Evolutionary conservation across 2,113 vertebrate species (phyloP).

Genomic region (Fregetta grallaria): DNA sequence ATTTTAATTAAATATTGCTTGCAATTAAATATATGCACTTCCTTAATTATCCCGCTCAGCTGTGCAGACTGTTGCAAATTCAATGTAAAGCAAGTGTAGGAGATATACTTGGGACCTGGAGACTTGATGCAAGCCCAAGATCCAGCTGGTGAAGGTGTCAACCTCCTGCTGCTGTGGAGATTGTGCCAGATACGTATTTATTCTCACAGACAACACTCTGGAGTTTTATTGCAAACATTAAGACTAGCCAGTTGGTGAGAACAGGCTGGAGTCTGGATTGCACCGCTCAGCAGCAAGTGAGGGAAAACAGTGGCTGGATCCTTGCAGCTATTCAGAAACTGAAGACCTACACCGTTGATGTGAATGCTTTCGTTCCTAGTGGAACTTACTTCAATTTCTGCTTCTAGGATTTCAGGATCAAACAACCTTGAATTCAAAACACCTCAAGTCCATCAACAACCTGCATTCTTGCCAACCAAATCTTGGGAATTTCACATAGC

Average conservation of each 20-base stretch:
- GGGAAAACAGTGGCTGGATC: not conserved
- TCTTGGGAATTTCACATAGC: not conserved
- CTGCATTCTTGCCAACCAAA: not conserved
- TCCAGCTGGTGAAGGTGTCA: not conserved
- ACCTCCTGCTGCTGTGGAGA: not conserved
- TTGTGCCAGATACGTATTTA: not conserved
- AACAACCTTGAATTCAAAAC: not conserved
- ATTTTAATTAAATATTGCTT: not conserved
- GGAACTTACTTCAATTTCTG: not conserved
- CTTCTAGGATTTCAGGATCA: not conserved
- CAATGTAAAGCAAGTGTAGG: not conserved
- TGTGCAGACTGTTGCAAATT: not conserved
- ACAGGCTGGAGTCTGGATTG: not conserved
- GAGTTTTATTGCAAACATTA: not conserved
- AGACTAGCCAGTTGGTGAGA: not conserved
- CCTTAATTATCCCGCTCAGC: not conserved
- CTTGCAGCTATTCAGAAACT: not conserved
- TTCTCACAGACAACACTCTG: not conserved
- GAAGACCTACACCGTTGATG: not conserved
- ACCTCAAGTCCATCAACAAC: not conserved
- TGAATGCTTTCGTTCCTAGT: not conserved
- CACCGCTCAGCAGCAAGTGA: not conserved
- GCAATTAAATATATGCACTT: not conserved
- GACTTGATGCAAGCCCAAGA: not conserved
- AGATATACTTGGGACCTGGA: not conserved